A percentile compares a stretch with the other conserved stretches of the same genome.
Evolutionary conservation across 2,113 vertebrate species (phyloP).

Genomic region (Edolisoma coerulescens): DNA sequence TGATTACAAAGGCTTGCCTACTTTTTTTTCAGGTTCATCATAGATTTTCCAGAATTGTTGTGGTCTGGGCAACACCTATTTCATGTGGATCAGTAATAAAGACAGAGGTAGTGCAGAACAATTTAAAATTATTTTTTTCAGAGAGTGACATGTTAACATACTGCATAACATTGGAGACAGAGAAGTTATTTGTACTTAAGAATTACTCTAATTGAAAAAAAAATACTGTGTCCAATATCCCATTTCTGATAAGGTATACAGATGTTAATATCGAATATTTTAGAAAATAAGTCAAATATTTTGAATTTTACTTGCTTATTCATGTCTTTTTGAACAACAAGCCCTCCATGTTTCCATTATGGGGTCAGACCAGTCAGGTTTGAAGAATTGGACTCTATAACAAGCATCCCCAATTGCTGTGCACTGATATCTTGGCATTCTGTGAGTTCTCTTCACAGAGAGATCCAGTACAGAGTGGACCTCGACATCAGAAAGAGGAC

Average conservation of each 20-base stretch:
- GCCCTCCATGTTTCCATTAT: fast-evolving
- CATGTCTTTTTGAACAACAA: background rate
- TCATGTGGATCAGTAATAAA: background rate
- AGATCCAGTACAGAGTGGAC: background rate
- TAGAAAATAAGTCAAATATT: background rate
- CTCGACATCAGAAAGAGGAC: fast-evolving
- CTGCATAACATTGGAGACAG: fast-evolving
- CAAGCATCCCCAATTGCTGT: no score
- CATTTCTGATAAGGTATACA: background rate
- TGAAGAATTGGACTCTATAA: background rate
- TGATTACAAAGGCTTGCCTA: background rate
- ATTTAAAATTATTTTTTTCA: background rate
- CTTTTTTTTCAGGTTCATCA: background rate
- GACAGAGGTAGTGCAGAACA: background rate
- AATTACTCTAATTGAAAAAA: background rate
- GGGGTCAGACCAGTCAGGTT: no score
- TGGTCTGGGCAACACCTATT: background rate
- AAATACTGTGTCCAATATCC: background rate
- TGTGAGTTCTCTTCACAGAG: background rate
- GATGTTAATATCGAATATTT: background rate
- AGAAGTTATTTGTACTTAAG: background rate
- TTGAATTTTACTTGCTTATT: background rate
- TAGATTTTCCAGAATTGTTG: background rate
- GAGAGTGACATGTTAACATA: fast-evolving
- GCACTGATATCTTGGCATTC: background rate